Percentiles rank a stretch among this genome's conserved stretches.
Conservation (phyloP, 2,888 invertebrate species). For the Melanotus villosus region DNA sequence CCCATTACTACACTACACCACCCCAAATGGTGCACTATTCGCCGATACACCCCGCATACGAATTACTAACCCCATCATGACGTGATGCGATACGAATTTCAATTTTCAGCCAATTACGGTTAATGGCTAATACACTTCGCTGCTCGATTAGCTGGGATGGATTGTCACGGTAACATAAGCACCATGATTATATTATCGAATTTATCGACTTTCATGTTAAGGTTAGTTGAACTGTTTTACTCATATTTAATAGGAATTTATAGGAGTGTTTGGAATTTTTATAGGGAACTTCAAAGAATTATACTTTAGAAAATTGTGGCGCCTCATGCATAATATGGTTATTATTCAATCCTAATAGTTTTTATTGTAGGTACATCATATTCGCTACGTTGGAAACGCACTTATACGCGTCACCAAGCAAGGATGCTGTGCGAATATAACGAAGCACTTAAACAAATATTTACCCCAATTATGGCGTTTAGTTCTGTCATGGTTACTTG, state of each 20-base stretch:
- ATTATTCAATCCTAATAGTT: no score
- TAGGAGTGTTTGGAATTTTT: no score
- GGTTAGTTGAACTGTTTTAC: neutral
- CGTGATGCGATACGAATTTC: conserved; percentile 47
- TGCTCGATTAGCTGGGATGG: conserved; percentile 45
- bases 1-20: conserved; percentile 41
- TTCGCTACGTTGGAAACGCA: neutral
- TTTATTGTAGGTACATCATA: neutral
- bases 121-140: conserved; percentile 47
- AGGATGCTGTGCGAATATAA: neutral
- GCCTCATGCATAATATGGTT: no score
- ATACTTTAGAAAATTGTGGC: no score
- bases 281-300: no score
- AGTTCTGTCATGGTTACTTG: conserved; percentile 98
- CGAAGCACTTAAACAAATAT: conserved; percentile 61
- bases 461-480: conserved; percentile 97
- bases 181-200: conserved; percentile 39
- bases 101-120: conserved; percentile 49
- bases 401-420: neutral
- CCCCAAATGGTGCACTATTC: conserved; percentile 41
- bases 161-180: conserved; percentile 46
- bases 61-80: conserved; percentile 45
- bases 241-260: neutral
- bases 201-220: conserved; percentile 34
- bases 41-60: conserved; percentile 44